These are phyloP conservation scores for Caenorhabditis briggsae DNA, from an alignment of 1,140 invertebrate genomes.

Conservation along the genomic window DNA sequence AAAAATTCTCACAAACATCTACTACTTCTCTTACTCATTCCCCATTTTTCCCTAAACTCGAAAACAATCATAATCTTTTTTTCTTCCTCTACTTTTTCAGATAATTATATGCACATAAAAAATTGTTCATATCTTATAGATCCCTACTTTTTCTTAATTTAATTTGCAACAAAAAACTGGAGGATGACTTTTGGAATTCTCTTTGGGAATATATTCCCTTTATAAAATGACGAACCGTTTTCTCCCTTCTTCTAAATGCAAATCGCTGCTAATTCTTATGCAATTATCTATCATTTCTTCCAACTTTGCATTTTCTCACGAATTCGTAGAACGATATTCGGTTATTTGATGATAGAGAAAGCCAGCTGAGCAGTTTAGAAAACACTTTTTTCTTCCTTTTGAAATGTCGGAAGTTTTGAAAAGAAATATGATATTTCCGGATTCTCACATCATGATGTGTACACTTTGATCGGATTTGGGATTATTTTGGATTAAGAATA, in stretches of 20 bases:
- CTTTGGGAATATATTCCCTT: background rate
- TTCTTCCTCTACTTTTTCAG: background rate
- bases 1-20: no score
- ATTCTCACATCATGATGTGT: conserved; percentile 1
- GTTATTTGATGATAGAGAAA: background rate
- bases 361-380: background rate
- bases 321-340: background rate
- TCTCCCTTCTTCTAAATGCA: background rate
- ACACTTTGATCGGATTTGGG: background rate
- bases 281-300: background rate
- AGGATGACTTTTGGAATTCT: conserved; percentile 10
- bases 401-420: background rate
- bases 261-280: background rate
- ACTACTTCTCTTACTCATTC: background rate
- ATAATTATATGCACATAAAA: conserved; percentile 32
- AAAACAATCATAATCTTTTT: no score
- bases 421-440: background rate
- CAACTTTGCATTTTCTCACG: background rate
- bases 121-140: background rate
- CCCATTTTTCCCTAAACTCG: background rate
- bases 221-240: conserved; percentile 30
- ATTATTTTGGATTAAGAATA: no score
- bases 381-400: background rate
- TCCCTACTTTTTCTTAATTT: background rate
- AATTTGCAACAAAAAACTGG: conserved; percentile 15